phyloP scores from a whole-genome alignment of 2,113 vertebrate species.

The Capricornis sumatraensis region DNA sequence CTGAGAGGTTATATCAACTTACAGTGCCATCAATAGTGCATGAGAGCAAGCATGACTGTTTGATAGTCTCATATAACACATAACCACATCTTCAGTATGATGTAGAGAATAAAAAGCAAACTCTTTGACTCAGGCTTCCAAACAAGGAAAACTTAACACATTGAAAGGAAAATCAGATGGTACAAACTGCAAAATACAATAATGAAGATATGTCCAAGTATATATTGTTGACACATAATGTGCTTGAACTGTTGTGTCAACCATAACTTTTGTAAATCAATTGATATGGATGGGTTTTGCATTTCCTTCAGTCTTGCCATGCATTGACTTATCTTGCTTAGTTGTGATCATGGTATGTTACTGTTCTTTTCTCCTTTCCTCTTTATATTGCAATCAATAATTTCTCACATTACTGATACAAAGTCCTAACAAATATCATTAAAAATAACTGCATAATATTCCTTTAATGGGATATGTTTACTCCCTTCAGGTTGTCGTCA shows the following conservation, averaged over 20 bases:
- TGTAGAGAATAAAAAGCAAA: neutral
- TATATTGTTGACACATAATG: neutral
- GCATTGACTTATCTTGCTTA: slow-evolving; percentile 8
- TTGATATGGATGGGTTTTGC: neutral
- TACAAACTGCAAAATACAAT: neutral
- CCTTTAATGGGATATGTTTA: neutral
- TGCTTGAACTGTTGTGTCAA: neutral
- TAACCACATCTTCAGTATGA: neutral
- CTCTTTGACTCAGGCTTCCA: slow-evolving; percentile 3
- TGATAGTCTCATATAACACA: slow-evolving; percentile 43
- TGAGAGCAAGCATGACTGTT: neutral
- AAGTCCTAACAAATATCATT: neutral
- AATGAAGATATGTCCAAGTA: neutral
- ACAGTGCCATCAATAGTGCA: slow-evolving; percentile 56
- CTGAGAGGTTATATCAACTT: slow-evolving; percentile 41
- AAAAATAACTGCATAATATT: neutral
- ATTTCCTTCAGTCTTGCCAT: neutral
- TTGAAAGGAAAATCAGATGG: neutral
- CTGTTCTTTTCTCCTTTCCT: neutral
- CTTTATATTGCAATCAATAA: neutral
- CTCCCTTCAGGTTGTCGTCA: neutral
- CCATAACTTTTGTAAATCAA: slow-evolving; percentile 12
- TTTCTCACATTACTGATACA: neutral
- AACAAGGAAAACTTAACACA: slow-evolving; percentile 7
- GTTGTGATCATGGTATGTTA: neutral